These are phyloP conservation scores for Drosophila parabipectinata DNA, from an alignment of 1,140 invertebrate genomes.

Conservation along the genomic window DNA sequence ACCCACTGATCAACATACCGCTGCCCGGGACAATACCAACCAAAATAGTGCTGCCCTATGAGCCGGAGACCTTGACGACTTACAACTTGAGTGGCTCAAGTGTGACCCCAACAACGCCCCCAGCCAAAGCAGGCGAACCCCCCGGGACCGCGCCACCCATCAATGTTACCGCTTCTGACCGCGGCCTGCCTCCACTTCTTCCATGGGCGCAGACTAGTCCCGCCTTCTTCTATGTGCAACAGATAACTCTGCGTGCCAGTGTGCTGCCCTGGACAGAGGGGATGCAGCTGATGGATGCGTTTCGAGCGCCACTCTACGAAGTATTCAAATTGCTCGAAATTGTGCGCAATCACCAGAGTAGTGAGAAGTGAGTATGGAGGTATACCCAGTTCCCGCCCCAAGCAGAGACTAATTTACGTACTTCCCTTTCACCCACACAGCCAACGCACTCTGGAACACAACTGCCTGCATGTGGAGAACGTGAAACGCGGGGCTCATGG, in stretches of 20 bases:
- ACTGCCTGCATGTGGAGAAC: conserved; percentile 94
- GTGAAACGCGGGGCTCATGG: conserved; percentile 86
- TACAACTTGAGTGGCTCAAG: conserved; percentile 47
- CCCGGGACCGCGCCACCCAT: conserved; percentile 13
- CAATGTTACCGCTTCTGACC: conserved; percentile 48
- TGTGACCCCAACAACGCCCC: neutral
- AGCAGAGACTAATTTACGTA: conserved; percentile 43
- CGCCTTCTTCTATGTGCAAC: conserved; percentile 92
- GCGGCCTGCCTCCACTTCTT: conserved; percentile 52
- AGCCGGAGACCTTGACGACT: conserved; percentile 24
- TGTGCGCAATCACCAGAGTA: conserved; percentile 92
- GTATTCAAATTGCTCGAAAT: conserved; percentile 94
- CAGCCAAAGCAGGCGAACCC: neutral
- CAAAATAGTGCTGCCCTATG: conserved; percentile 82
- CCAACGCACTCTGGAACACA: conserved; percentile 89
- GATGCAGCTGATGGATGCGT: conserved; percentile 93
- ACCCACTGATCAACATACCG: conserved; percentile 83
- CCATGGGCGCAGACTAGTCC: conserved; percentile 86
- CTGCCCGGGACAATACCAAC: conserved; percentile 83
- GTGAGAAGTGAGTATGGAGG: conserved; percentile 87
- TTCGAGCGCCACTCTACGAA: conserved; percentile 93
- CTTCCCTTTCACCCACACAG: conserved; percentile 83
- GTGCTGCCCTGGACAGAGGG: conserved; percentile 94
- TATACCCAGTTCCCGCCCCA: neutral
- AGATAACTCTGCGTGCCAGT: conserved; percentile 88